Percentiles rank a stretch among this genome's conserved stretches.
These are phyloP conservation scores for Pseudococcus viburni DNA, from an alignment of 2,888 invertebrate species.

Conservation along the genomic window DNA sequence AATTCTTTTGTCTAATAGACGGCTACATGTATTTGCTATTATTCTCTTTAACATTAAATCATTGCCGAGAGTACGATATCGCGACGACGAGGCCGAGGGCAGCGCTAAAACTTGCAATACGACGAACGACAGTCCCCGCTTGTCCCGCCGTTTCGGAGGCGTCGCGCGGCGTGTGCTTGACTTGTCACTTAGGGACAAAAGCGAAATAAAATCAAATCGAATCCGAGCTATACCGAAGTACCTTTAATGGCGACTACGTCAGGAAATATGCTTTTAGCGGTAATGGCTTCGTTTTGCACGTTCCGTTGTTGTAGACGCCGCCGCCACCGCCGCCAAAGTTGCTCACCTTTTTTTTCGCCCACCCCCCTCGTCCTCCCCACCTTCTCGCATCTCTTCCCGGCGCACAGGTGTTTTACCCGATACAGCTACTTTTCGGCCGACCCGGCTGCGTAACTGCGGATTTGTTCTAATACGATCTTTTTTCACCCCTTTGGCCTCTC, in stretches of 20 bases:
- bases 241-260: slow-evolving; percentile 53
- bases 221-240: slow-evolving; percentile 41
- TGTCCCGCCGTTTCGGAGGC: background rate
- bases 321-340: background rate
- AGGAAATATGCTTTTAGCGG: slow-evolving; percentile 58
- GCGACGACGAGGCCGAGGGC: slow-evolving; percentile 27
- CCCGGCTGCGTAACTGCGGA: background rate
- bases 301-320: background rate
- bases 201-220: slow-evolving; percentile 54
- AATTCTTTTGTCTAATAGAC: slow-evolving; percentile 68
- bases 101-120: slow-evolving; percentile 16
- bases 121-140: background rate
- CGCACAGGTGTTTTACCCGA: slow-evolving; percentile 8
- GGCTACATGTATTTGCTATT: slow-evolving; percentile 68
- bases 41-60: slow-evolving; percentile 65
- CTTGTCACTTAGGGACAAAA: slow-evolving; percentile 57
- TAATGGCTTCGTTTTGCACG: slow-evolving; percentile 55
- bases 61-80: slow-evolving; percentile 47
- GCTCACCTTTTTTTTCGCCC: background rate
- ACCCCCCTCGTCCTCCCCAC: background rate
- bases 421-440: background rate
- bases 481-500: background rate
- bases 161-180: background rate
- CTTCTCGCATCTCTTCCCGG: background rate
- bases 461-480: background rate